A percentile compares a stretch with the other conserved stretches of the same genome.
These are phyloP conservation scores for Leptopilina myrica DNA, from an alignment of 2,888 invertebrate species.

Conservation along the genomic window DNA sequence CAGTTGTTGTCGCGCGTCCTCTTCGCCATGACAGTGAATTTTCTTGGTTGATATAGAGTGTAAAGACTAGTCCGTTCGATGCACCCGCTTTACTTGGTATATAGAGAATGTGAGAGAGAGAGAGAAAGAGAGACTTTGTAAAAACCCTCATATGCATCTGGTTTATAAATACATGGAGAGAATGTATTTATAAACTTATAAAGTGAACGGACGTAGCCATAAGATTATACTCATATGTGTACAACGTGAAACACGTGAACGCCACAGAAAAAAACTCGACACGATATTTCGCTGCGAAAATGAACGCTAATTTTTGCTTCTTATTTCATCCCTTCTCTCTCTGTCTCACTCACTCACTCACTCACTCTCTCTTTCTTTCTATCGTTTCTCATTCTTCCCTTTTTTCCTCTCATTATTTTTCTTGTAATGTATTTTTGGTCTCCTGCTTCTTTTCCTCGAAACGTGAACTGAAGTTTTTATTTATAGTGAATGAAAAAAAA, in stretches of 20 bases:
- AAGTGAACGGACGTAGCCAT: slow-evolving; percentile 29
- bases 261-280: background rate
- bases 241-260: slow-evolving; percentile 6
- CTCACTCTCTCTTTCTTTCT: too few species aligned
- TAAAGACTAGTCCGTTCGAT: slow-evolving; percentile 29
- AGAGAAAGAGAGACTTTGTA: background rate
- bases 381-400: too few species aligned
- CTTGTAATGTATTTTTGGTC: too few species aligned
- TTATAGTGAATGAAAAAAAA: too few species aligned
- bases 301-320: background rate
- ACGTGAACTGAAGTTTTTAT: too few species aligned
- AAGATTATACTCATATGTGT: slow-evolving; percentile 8
- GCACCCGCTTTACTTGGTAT: slow-evolving; percentile 3
- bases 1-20: background rate
- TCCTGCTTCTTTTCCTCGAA: too few species aligned
- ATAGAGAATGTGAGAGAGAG: too few species aligned
- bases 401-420: too few species aligned
- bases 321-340: slow-evolving; percentile 2
- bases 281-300: background rate
- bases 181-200: slow-evolving; percentile 19
- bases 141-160: slow-evolving; percentile 28
- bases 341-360: background rate
- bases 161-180: slow-evolving; percentile 22
- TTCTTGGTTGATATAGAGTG: background rate
- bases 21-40: slow-evolving; percentile 30